Conservation (phyloP, 2,888 invertebrate species). For the Hyposoter didymator region DNA sequence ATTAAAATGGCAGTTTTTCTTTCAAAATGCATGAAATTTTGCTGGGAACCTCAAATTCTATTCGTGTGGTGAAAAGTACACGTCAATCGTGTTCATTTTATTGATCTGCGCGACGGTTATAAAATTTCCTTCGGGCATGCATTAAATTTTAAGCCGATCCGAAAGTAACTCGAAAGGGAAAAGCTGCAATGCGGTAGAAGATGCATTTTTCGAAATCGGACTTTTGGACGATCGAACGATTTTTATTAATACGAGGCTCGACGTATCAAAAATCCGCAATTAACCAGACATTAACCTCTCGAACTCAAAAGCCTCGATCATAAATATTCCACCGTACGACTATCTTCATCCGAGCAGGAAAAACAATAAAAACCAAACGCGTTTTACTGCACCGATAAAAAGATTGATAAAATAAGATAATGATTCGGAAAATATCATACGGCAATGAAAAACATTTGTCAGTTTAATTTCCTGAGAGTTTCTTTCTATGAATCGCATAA, state of each 20-base stretch:
- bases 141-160: neutral
- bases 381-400: neutral
- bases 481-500: conserved; percentile 23
- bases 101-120: neutral
- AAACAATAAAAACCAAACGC: neutral
- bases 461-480: neutral
- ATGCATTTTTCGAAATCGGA: neutral
- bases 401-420: neutral
- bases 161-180: neutral
- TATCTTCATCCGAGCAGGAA: neutral
- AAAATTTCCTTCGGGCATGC: too few relatives aligned
- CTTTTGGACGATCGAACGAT: neutral
- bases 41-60: neutral
- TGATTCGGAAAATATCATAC: neutral
- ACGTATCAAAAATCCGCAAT: neutral
- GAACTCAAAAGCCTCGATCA: neutral
- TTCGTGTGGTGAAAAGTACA: neutral
- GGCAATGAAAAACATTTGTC: neutral
- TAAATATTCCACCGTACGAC: neutral
- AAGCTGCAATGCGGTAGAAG: neutral
- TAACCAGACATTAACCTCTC: neutral
- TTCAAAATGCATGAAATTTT: neutral
- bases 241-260: neutral
- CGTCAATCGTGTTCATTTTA: neutral
- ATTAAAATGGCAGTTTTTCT: neutral